Evolutionary conservation across 2,888 invertebrate species (phyloP).

Genomic region (Leucophora obtusa): DNA sequence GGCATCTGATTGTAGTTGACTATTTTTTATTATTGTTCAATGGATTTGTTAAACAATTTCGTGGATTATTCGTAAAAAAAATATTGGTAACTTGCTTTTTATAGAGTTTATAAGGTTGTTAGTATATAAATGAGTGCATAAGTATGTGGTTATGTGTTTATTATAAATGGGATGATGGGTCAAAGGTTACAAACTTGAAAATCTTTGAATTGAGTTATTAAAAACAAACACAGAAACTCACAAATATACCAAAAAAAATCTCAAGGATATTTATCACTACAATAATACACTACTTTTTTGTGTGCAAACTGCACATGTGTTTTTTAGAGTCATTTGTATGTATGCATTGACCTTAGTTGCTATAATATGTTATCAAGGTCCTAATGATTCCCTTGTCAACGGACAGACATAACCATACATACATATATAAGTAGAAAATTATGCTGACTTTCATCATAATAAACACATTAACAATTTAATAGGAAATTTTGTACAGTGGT

Average conservation of each 20-base stretch:
- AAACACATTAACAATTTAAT: not conserved
- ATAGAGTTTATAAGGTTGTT: not conserved
- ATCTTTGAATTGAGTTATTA: conserved; percentile 29
- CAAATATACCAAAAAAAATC: conserved; percentile 19
- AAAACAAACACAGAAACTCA: conserved; percentile 5
- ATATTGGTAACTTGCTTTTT: not conserved
- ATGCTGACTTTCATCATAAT: conserved; percentile 27
- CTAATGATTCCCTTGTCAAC: conserved; percentile 46
- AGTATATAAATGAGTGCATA: not conserved
- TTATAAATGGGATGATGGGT: conserved; percentile 39
- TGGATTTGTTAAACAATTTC: conserved; percentile 25
- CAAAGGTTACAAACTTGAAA: conserved; percentile 61
- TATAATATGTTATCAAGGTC: conserved; percentile 58
- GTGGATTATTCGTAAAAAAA: conserved; percentile 15
- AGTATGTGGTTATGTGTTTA: not conserved
- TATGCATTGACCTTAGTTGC: conserved; percentile 56
- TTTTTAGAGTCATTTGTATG: conserved; percentile 30
- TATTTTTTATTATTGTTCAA: conserved; percentile 16
- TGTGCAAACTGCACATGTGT: conserved; percentile 33
- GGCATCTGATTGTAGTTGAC: conserved; percentile 21
- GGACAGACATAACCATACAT: conserved; percentile 18
- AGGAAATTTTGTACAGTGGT: not conserved
- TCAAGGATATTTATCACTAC: conserved; percentile 31
- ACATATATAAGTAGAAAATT: conserved; percentile 32
- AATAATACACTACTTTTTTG: conserved; percentile 1